Conservation (phyloP, 2,797 vertebrate species). For the Danio choprae region DNA sequence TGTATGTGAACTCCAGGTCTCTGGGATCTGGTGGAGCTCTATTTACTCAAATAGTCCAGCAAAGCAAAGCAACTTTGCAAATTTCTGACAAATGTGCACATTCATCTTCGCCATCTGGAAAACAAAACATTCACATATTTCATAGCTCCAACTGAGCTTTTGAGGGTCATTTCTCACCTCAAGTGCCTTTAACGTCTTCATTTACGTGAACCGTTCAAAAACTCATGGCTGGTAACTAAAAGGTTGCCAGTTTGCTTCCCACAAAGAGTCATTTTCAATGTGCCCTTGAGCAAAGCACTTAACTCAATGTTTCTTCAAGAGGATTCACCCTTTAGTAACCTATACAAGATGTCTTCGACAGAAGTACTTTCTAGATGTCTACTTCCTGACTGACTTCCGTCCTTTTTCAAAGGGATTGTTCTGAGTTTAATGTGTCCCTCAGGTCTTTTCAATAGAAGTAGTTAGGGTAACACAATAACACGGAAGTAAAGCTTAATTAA, state of each 20-base stretch:
- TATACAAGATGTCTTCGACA: not conserved
- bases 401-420: not conserved
- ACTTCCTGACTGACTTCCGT: not conserved
- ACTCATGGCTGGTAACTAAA: not conserved
- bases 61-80: not conserved
- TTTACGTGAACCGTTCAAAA: not conserved
- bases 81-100: constrained; percentile 60
- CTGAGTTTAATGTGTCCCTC: not conserved
- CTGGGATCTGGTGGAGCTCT: constrained; percentile 56
- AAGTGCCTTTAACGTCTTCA: not conserved
- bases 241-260: not conserved
- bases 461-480: not conserved
- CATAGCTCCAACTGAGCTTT: not conserved
- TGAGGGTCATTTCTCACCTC: not conserved
- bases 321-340: not conserved
- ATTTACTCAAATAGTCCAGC: not conserved
- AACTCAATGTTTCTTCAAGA: too few species aligned
- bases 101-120: not conserved
- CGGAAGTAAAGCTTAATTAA: too few species aligned
- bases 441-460: not conserved
- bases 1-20: constrained; percentile 71
- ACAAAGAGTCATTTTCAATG: not conserved
- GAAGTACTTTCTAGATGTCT: not conserved
- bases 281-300: constrained; percentile 11
- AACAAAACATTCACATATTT: not conserved